Base-by-base conservation (phyloP, 2,797 vertebrate species). In the Mus spretus region DNA sequence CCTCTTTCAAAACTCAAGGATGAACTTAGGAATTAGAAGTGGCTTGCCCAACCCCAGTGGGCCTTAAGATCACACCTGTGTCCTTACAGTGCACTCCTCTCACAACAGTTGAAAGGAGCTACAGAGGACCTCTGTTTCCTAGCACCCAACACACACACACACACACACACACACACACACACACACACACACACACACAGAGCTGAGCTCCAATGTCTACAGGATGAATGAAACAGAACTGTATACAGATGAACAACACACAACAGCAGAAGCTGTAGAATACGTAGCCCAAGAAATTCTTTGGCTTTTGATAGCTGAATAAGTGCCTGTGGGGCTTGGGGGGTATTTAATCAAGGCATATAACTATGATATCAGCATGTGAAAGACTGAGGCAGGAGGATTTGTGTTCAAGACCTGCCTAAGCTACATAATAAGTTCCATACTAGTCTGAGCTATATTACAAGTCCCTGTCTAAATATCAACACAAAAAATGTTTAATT, bases 1-100 rank as follows among this genome's bases (percentile, higher is more conserved):
- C 53, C 70, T 79, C 81, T 93, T 89, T 94, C 63, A 89, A 97
- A 96, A 87, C n/a, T 96, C 87, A 94, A 84, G 34, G 94, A 87
- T 94, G 59, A 97, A 87, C 70, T 89, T 50, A 88, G 26, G 77
- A 96, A 94, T 83, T 72, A 74, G 11, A 34, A 94, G 20, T 55
- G n/a, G 37, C 59, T 94, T 89, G 70, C 3, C 50, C 24, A 84
- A 92, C 3, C 40, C 47, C 44, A 90, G 24, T 75, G 26, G 90
- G 24, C 61, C 67, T 96, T 87, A 78, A 55, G 72, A 86, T 44
- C 67, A 79, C 20, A 92, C 26, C 19, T 83, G 8, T 91, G 57
- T 77, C 50, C 50, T 86, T 79, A 82, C 37, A 95, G 88, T 63
- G 28, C 61, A 81, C 83, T 78, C 57, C 55, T 93, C 63, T 57